A percentile compares a stretch with the other conserved stretches of the same genome.
Evolutionary conservation across 2,888 invertebrate species (phyloP).

Genomic region (Tenthredo scrophulariae): DNA sequence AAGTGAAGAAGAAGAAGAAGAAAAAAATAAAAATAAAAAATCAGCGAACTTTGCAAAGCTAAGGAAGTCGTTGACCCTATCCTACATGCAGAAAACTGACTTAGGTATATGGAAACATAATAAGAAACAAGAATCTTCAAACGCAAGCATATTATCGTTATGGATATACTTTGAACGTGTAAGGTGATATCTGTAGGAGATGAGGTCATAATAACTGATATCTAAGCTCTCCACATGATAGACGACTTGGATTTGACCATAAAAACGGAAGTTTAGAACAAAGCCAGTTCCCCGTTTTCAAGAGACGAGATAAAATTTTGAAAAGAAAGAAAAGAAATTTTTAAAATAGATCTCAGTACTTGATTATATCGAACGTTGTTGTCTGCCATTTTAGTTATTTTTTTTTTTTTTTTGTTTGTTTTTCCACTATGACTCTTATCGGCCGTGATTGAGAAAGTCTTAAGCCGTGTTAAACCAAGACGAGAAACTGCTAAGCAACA

Average conservation of each 20-base stretch:
- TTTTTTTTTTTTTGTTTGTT: neutral
- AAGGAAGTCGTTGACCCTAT: neutral
- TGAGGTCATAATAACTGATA: conserved; percentile 43
- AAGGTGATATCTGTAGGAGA: conserved; percentile 33
- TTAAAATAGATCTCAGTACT: neutral
- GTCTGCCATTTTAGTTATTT: neutral
- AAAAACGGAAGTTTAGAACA: conserved; percentile 35
- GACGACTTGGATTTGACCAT: conserved; percentile 13
- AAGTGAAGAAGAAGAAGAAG: neutral
- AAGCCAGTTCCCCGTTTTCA: neutral
- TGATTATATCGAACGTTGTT: neutral
- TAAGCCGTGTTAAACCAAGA: conserved; percentile 34
- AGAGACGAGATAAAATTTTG: neutral
- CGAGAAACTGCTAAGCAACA: conserved; percentile 26
- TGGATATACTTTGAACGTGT: neutral
- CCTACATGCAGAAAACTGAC: neutral
- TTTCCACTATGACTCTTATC: conserved; percentile 8
- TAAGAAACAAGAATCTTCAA: neutral
- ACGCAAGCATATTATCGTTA: conserved; percentile 21
- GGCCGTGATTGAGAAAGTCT: conserved; percentile 42
- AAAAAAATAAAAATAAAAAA: neutral
- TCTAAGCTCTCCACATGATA: conserved; percentile 26
- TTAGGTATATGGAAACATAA: neutral
- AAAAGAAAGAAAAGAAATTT: neutral
- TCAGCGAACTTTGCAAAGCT: neutral